phyloP scores from a whole-genome alignment of 2,888 invertebrate species.

The Onchidella celtica region DNA sequence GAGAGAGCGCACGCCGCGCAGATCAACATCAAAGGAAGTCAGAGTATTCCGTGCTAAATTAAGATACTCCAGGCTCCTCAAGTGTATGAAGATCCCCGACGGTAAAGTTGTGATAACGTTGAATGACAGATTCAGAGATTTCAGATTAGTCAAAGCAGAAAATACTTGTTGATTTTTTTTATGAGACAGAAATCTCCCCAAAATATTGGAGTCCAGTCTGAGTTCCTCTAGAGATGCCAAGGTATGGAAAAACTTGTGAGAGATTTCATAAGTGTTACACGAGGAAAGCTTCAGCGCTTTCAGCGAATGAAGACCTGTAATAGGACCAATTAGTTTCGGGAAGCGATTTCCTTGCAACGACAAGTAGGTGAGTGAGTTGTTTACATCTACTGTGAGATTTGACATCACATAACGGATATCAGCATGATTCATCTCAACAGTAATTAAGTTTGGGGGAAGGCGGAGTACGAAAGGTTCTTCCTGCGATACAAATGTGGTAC shows the following conservation, averaged over 20 bases:
- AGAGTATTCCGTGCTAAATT: neutral
- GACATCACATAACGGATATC: conserved; percentile 24
- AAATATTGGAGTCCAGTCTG: conserved; percentile 5
- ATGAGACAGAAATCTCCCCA: neutral
- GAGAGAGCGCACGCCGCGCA: no score
- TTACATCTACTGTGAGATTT: conserved; percentile 8
- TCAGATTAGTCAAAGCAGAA: neutral
- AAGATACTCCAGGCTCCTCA: neutral
- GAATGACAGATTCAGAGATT: neutral
- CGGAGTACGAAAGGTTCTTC: neutral
- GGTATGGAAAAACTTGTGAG: conserved; percentile 26
- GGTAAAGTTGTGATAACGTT: neutral
- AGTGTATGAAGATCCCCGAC: neutral
- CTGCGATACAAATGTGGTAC: no score
- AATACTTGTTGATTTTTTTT: neutral
- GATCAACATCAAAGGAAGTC: neutral
- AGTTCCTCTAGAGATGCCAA: conserved; percentile 7
- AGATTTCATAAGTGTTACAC: neutral
- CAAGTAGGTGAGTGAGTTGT: conserved; percentile 21
- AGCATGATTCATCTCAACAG: neutral
- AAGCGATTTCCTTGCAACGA: conserved; percentile 25
- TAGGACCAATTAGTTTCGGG: conserved; percentile 27
- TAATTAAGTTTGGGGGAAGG: conserved; percentile 33
- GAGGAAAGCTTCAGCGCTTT: conserved; percentile 6
- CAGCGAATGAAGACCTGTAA: conserved; percentile 27